Base-by-base conservation (phyloP, 1,140 invertebrate genomes). In the Pinna nobilis region DNA sequence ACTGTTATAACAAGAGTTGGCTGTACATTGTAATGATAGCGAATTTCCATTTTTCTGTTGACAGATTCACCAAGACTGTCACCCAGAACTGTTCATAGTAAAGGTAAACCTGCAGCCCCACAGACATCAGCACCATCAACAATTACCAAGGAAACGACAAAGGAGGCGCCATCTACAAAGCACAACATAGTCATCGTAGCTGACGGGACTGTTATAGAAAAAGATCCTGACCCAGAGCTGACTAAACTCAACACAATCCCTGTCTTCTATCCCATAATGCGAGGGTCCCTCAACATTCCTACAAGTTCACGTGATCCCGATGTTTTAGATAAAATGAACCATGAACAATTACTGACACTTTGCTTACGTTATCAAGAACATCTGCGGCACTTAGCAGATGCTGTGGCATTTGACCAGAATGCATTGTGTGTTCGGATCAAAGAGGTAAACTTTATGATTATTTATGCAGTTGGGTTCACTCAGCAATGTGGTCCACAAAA, bases 181-280 rank as follows among this genome's bases (percentile, higher is more conserved):
- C 88, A 89, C 81, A 83, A 89, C 37, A 97, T 97, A 55, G 94
- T 97, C 0, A 94, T 97, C 3, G 96, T 97, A 0, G 95, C 96
- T 72, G 91, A 93, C 57, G 94, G 94, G 0, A 90, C 72, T 5
- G 74, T 92, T 75, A 92, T 87, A 55, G 91, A 90, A 47, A 88
- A 91, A 51, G 94, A 94, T 78, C 93, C 93, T 74, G 96, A 97
- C 90, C 93, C 94, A 2, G 95, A 97, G 84, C 91, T 97, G 51
- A 88, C 93, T 18, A 92, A 93, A 78, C 86, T 98, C 30, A 92
- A 93, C 87, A 93, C 93, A 57, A 87, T 98, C 78, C 96, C 96
- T 11, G 95, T 95, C 88, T 98, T 98, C 87, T 89, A 97, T 59
- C 97, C 97, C 1, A 96, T 98, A 28, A 95, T 98, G 92, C 88